These are phyloP conservation scores for Rhadina sibilatrix DNA, from an alignment of 2,113 vertebrate genomes.

Conservation along the genomic window DNA sequence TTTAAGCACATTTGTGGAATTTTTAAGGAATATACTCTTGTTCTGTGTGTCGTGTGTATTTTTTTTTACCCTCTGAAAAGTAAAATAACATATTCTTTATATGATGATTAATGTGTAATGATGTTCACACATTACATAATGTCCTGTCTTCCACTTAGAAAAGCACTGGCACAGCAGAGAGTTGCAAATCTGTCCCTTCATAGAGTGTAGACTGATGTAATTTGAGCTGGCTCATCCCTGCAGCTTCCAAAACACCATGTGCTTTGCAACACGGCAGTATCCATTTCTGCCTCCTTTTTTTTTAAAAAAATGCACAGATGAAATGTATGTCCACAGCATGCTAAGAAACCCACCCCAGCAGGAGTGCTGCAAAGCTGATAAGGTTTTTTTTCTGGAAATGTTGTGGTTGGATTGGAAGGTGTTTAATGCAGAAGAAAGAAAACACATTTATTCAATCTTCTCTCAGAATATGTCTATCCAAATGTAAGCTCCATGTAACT, in stretches of 20 bases:
- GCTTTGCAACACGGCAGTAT: not conserved
- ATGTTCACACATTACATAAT: not conserved
- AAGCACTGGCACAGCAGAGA: not conserved
- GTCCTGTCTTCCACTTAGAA: not conserved
- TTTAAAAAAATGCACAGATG: not conserved
- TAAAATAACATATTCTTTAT: not conserved
- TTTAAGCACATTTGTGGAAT: not conserved
- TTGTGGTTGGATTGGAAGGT: not conserved
- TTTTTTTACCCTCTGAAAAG: not conserved
- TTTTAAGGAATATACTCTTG: not conserved
- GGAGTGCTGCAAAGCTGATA: not conserved
- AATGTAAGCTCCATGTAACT: not conserved
- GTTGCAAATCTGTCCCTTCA: not conserved
- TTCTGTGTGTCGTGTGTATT: not conserved
- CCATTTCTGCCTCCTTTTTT: not conserved
- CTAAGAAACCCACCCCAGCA: not conserved
- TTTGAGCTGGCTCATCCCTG: not conserved
- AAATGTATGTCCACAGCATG: accelerated
- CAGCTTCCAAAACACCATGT: not conserved
- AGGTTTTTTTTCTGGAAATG: not conserved
- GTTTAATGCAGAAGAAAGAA: not conserved
- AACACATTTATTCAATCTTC: not conserved
- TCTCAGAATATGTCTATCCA: not conserved
- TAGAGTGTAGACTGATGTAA: not conserved
- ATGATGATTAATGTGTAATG: not conserved